These are phyloP conservation scores for Procambarus virginalis DNA, from an alignment of 1,140 invertebrate genomes.

Conservation along the genomic window DNA sequence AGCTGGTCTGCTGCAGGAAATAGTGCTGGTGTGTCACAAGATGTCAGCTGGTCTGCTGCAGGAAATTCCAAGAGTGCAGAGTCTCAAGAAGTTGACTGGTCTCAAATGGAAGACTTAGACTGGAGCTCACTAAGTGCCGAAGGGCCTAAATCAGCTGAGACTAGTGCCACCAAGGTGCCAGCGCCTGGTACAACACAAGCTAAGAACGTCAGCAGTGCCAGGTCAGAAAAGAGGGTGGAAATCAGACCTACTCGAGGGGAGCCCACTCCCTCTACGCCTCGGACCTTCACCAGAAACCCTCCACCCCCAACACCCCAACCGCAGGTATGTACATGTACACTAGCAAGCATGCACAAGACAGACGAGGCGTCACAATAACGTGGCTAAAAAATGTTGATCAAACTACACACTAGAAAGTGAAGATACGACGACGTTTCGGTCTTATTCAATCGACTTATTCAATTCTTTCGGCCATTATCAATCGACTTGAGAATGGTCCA, in stretches of 20 bases:
- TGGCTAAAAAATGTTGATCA: no score
- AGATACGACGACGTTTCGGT: no score
- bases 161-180: not conserved
- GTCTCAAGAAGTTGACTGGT: not conserved
- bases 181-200: not conserved
- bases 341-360: no score
- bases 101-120: not conserved
- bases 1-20: no score
- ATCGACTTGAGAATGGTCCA: no score
- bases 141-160: not conserved
- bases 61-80: not conserved
- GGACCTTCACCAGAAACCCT: constrained; percentile 35
- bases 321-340: not conserved
- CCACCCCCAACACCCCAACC: constrained; percentile 12
- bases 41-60: not conserved
- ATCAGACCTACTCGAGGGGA: not conserved
- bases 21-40: no score
- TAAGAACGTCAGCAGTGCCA: not conserved
- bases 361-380: no score
- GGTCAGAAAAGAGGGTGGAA: not conserved
- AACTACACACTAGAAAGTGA: no score
- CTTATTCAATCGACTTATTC: no score
- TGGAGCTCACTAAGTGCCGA: not conserved
- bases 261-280: constrained; percentile 26
- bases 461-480: no score